These are phyloP conservation scores for Chanos chanos DNA, from an alignment of 2,797 vertebrate species.

Conservation along the genomic window DNA sequence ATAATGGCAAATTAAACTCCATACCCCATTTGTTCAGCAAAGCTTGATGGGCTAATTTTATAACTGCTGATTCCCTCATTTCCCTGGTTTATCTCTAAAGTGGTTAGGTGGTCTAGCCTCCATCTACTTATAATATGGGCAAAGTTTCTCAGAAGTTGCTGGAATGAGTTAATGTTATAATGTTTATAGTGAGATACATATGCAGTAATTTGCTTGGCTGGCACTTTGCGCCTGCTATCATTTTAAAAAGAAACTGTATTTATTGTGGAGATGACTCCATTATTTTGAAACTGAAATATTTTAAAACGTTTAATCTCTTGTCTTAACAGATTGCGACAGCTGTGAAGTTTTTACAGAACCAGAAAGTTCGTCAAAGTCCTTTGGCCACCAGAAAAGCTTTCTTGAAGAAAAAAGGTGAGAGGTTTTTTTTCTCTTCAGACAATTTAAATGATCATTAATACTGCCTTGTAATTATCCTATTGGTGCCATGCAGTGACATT, in stretches of 20 bases:
- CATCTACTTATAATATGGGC: conserved; percentile 55
- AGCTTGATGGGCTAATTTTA: conserved; percentile 84
- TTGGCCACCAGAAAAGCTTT: conserved; percentile 86
- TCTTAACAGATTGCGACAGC: conserved; percentile 86
- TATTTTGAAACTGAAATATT: neutral
- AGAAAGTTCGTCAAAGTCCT: conserved; percentile 90
- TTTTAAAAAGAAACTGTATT: conserved; percentile 33
- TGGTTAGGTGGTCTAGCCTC: conserved; percentile 73
- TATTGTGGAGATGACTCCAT: conserved; percentile 20
- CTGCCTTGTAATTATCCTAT: neutral
- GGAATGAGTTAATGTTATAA: conserved; percentile 40
- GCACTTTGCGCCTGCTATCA: conserved; percentile 27
- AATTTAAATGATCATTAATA: neutral
- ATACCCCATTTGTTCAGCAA: conserved; percentile 83
- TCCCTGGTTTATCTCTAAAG: conserved; percentile 77
- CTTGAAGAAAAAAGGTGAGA: conserved; percentile 96
- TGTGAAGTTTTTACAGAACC: conserved; percentile 95
- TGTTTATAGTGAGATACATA: conserved; percentile 33
- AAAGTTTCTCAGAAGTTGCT: conserved; percentile 59
- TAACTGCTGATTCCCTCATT: conserved; percentile 84
- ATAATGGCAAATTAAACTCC: conserved; percentile 86
- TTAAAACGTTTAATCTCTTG: conserved; percentile 24
- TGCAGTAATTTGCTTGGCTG: conserved; percentile 33
- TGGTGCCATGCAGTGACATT: no score
- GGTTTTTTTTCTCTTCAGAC: neutral